phyloP scores from a whole-genome alignment of 2,797 vertebrate genomes.

The Brachymystax lenok region DNA sequence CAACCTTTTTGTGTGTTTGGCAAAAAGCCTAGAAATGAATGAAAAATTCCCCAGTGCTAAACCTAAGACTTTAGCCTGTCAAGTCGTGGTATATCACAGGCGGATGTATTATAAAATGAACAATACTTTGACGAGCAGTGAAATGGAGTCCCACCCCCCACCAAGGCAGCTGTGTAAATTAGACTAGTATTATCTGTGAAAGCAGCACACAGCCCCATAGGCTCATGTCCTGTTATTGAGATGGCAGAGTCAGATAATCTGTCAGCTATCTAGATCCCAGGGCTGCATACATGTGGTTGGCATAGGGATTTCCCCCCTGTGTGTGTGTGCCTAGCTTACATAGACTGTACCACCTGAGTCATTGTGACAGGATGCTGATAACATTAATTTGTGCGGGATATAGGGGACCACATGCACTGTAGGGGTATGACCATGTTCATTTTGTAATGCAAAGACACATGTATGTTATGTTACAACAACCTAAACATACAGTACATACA shows the following conservation, averaged over 20 bases:
- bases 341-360: conserved; percentile 62
- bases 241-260: conserved; percentile 16
- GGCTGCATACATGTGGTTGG: conserved; percentile 6
- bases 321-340: conserved; percentile 56
- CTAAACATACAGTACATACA: too few relatives aligned
- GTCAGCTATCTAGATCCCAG: background rate
- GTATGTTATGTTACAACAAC: too few relatives aligned
- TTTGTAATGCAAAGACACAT: background rate
- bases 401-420: background rate
- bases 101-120: conserved; percentile 7
- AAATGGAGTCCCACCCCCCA: background rate
- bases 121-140: background rate
- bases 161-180: conserved; percentile 20
- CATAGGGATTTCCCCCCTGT: conserved; percentile 38
- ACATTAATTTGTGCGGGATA: conserved; percentile 56
- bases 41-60: background rate
- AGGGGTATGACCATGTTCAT: background rate
- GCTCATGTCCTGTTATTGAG: conserved; percentile 10
- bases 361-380: conserved; percentile 71
- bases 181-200: conserved; percentile 9
- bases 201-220: conserved; percentile 21
- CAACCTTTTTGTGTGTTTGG: conserved; percentile 53
- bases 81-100: background rate
- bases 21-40: conserved; percentile 8
- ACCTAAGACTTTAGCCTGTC: background rate